Percentiles rank a stretch among this genome's conserved stretches.
Conservation (phyloP, 2,113 vertebrate species). For the Festucalex cinctus region DNA sequence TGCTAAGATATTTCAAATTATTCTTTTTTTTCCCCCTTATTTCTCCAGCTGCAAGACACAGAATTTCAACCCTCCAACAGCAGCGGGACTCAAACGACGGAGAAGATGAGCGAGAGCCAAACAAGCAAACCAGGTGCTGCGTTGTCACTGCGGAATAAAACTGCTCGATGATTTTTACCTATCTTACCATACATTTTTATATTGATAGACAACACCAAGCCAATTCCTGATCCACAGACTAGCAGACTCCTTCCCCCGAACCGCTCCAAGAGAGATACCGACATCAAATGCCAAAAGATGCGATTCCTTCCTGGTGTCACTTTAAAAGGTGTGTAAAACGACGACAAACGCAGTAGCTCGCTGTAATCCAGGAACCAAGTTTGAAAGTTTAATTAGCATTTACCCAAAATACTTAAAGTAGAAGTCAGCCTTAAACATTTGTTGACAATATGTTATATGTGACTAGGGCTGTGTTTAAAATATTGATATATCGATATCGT, state of each 20-base stretch:
- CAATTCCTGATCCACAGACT: conserved; percentile 21
- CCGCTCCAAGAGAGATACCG: conserved; percentile 50
- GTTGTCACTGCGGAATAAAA: conserved; percentile 20
- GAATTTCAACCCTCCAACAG: conserved; percentile 15
- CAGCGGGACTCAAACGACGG: neutral
- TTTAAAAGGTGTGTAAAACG: conserved; percentile 55
- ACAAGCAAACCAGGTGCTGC: conserved; percentile 26
- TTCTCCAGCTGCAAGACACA: conserved; percentile 25
- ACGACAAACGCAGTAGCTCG: no score
- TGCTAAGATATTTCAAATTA: no score
- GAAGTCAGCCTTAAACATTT: no score
- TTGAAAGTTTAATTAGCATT: no score
- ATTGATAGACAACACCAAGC: conserved; percentile 28
- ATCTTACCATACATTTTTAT: neutral
- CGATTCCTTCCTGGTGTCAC: conserved; percentile 43
- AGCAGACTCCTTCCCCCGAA: conserved; percentile 49
- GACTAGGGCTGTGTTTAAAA: no score
- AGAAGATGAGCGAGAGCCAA: conserved; percentile 18
- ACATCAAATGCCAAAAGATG: conserved; percentile 19
- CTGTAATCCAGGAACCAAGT: no score
- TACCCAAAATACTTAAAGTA: no score
- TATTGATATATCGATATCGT: no score
- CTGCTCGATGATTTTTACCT: neutral
- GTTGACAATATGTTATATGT: no score
- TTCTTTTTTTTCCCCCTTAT: no score